phyloP scores from a whole-genome alignment of 2,888 invertebrate genomes.

The Antitype chi region DNA sequence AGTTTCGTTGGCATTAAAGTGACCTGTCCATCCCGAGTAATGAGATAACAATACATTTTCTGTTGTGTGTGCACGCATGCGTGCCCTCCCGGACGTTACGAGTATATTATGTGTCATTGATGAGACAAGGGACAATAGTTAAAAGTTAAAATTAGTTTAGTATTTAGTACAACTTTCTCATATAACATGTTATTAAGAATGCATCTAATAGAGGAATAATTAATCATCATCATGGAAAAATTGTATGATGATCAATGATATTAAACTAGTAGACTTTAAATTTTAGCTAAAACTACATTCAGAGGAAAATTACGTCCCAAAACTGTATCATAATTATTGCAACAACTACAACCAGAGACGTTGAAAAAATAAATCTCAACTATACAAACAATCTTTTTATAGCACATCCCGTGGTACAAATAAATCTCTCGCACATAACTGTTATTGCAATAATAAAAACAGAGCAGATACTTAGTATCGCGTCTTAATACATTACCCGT shows the following conservation, averaged over 20 bases:
- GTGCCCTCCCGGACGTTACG: no score
- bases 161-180: not conserved
- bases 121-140: no score
- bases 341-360: not conserved
- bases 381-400: constrained; percentile 25
- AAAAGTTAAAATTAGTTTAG: not conserved
- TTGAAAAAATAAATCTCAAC: constrained; percentile 1
- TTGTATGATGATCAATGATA: not conserved
- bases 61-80: no score
- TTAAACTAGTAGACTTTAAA: not conserved
- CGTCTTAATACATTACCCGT: constrained; percentile 67
- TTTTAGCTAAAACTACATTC: not conserved
- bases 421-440: constrained; percentile 47
- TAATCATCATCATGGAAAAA: no score
- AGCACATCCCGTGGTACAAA: constrained; percentile 25
- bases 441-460: constrained; percentile 60
- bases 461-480: constrained; percentile 52
- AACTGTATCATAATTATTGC: not conserved
- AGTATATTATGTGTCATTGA: no score
- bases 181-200: not conserved
- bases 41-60: no score
- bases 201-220: not conserved
- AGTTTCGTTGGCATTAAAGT: no score
- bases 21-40: no score
- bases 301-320: not conserved